Conservation (phyloP, 2,888 invertebrate species). For the Drosophila buzzatii region DNA sequence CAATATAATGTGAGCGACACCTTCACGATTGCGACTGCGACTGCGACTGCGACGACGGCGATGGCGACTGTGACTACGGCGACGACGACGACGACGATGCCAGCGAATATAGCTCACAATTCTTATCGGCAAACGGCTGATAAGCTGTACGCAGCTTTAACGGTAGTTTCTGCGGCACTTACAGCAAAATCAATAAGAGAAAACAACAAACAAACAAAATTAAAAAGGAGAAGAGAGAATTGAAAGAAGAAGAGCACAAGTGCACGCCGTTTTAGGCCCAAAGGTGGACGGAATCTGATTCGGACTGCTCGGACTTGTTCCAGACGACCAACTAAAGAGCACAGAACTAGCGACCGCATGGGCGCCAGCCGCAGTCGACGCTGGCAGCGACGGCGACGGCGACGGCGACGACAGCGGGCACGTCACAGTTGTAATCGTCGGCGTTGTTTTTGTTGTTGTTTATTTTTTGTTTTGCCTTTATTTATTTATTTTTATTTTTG, state of each 20-base stretch:
- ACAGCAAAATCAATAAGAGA: conserved; percentile 46
- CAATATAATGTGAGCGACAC: conserved; percentile 31
- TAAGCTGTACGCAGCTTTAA: conserved; percentile 42
- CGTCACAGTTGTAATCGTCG: conserved; percentile 64
- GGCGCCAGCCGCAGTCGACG: conserved; percentile 40
- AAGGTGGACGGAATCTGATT: conserved; percentile 24
- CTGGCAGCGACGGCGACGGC: conserved; percentile 22
- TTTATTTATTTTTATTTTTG: conserved; percentile 27
- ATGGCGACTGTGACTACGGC: conserved; percentile 10
- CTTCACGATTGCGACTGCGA: conserved; percentile 36
- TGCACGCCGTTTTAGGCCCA: conserved; percentile 3
- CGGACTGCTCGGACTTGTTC: conserved; percentile 57
- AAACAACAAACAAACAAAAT: neutral
- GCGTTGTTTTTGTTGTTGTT: conserved; percentile 37
- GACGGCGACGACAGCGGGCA: conserved; percentile 10
- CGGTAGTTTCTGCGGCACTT: conserved; percentile 35
- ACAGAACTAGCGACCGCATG: conserved; percentile 40
- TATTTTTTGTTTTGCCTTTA: conserved; percentile 20
- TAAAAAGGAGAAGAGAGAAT: neutral
- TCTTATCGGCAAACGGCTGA: conserved; percentile 44
- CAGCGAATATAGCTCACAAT: conserved; percentile 1
- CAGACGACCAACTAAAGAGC: conserved; percentile 61
- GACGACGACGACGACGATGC: conserved; percentile 1
- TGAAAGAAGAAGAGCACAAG: neutral
- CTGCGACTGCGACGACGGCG: conserved; percentile 5